These are phyloP conservation scores for Drosophila lacteicornis DNA, from an alignment of 1,140 invertebrate genomes.

Conservation along the genomic window DNA sequence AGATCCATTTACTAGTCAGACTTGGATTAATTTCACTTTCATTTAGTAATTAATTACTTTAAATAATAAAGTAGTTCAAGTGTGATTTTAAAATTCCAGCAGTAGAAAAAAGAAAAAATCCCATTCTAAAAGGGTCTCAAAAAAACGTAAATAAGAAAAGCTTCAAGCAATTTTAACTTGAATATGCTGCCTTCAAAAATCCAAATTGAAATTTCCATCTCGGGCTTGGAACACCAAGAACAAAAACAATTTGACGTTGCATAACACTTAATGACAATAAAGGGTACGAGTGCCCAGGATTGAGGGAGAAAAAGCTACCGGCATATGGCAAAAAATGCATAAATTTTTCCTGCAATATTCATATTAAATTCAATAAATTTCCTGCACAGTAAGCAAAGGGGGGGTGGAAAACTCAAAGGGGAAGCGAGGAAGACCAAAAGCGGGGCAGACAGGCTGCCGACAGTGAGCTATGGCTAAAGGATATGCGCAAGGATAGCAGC, in stretches of 20 bases:
- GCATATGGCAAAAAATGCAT: conserved; percentile 58
- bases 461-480: conserved; percentile 55
- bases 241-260: conserved; percentile 43
- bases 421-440: not conserved
- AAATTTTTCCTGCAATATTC: conserved; percentile 74
- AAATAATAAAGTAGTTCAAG: not conserved
- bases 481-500: conserved; percentile 55
- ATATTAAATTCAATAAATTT: conserved; percentile 83
- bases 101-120: not conserved
- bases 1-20: too few species aligned
- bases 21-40: not conserved
- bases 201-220: conserved; percentile 41
- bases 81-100: too few species aligned
- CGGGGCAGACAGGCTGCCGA: conserved; percentile 51
- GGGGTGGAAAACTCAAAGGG: conserved; percentile 3
- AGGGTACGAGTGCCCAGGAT: conserved; percentile 1
- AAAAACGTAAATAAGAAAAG: not conserved
- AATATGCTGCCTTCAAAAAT: conserved; percentile 25
- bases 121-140: not conserved
- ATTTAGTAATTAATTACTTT: not conserved
- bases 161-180: conserved; percentile 16
- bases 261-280: conserved; percentile 63
- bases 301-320: conserved; percentile 14
- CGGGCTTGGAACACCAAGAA: conserved; percentile 22
- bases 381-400: conserved; percentile 16